phyloP scores from a whole-genome alignment of 2,113 vertebrate genomes.

The Antennarius striatus region DNA sequence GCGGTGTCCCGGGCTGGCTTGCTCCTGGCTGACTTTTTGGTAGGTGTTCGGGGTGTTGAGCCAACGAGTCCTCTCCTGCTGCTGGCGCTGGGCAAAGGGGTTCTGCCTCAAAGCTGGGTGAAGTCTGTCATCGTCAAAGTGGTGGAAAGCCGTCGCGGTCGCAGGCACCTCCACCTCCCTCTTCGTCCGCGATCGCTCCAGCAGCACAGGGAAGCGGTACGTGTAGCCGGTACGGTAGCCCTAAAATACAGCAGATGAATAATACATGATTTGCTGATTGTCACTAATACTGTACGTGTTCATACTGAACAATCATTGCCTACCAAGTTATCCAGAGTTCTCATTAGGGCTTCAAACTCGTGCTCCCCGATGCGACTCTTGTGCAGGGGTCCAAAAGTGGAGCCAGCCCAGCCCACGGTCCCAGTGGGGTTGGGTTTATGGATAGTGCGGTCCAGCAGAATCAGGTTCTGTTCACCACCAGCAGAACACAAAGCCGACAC shows the following conservation, averaged over 20 bases:
- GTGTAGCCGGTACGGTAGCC: slow-evolving; percentile 95
- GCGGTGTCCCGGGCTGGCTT: slow-evolving; percentile 84
- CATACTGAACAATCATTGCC: background rate
- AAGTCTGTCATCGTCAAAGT: slow-evolving; percentile 85
- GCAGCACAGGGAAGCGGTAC: slow-evolving; percentile 92
- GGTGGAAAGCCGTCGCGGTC: slow-evolving; percentile 87
- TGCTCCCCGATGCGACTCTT: slow-evolving; percentile 94
- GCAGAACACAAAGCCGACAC: slow-evolving; percentile 89
- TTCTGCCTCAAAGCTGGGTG: slow-evolving; percentile 77
- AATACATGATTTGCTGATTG: background rate
- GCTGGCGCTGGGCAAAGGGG: slow-evolving; percentile 90
- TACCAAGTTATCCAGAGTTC: slow-evolving; percentile 96
- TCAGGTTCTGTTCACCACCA: slow-evolving; percentile 88
- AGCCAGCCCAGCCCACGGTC: slow-evolving; percentile 91
- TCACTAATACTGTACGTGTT: background rate
- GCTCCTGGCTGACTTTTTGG: slow-evolving; percentile 88
- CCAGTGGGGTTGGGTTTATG: slow-evolving; percentile 84
- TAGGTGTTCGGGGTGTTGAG: slow-evolving; percentile 97
- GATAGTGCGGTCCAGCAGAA: slow-evolving; percentile 86
- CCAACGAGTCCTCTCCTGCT: slow-evolving; percentile 97
- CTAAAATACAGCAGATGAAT: slow-evolving; percentile 60
- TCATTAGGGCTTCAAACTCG: slow-evolving; percentile 97
- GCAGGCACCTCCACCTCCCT: slow-evolving; percentile 94
- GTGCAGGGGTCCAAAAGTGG: slow-evolving; percentile 93
- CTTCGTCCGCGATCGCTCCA: slow-evolving; percentile 90